phyloP scores from a whole-genome alignment of 2,888 invertebrate genomes.

The Drosophila mayaguana region DNA sequence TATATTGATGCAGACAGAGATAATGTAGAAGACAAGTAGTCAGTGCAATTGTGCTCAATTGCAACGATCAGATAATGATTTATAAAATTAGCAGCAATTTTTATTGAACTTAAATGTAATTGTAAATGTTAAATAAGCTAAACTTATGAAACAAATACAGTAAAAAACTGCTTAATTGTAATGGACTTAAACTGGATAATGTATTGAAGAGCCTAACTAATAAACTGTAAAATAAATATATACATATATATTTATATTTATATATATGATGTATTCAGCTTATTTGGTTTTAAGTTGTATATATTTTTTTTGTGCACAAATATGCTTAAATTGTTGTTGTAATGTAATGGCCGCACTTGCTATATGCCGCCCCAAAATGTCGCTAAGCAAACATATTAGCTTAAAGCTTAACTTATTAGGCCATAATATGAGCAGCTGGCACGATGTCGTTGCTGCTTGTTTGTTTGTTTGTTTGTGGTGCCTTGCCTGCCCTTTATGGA shows the following conservation, averaged over 20 bases:
- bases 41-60: conserved; percentile 1
- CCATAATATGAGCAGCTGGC: conserved; percentile 17
- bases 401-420: conserved; percentile 27
- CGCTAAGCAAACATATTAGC: conserved; percentile 35
- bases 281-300: background rate
- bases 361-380: conserved; percentile 4
- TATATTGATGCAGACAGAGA: conserved; percentile 4
- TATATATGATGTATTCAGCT: too few relatives aligned
- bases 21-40: conserved; percentile 10
- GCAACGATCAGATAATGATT: background rate
- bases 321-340: background rate
- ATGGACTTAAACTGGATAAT: background rate
- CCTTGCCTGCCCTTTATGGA: background rate
- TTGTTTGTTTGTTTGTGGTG: conserved; percentile 1
- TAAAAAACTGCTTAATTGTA: background rate
- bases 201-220: background rate
- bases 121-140: too few relatives aligned
- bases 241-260: too few relatives aligned
- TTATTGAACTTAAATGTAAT: background rate
- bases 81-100: background rate
- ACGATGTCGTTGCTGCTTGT: conserved; percentile 5
- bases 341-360: conserved; percentile 1
- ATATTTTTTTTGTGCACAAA: background rate
- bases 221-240: too few relatives aligned
- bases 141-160: background rate